A percentile compares a stretch with the other conserved stretches of the same genome.
Evolutionary conservation across 1,140 invertebrate genomes (phyloP).

Genomic region (Cherax destructor): DNA sequence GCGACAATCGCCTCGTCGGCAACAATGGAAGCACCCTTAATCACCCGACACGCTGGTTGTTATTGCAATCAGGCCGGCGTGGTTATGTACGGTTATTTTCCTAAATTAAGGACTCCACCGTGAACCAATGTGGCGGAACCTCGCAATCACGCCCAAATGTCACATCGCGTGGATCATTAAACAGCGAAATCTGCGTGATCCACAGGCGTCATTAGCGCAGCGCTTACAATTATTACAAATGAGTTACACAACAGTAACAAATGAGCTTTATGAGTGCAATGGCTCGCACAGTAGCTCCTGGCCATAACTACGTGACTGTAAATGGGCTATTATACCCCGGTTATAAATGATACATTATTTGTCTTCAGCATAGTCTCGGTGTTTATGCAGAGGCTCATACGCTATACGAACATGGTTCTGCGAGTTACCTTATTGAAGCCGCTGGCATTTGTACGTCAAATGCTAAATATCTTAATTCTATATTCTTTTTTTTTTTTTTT

Average conservation of each 20-base stretch:
- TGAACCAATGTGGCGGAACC: constrained; percentile 52
- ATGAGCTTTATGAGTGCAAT: background rate
- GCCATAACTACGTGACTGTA: constrained; percentile 17
- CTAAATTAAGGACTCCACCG: constrained; percentile 56
- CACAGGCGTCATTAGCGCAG: constrained; percentile 6
- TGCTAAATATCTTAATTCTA: no score
- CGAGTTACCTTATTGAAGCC: no score
- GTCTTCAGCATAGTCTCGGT: background rate
- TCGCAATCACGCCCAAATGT: constrained; percentile 45
- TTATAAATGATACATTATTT: constrained; percentile 19
- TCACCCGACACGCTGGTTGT: constrained; percentile 16
- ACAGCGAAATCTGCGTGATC: background rate
- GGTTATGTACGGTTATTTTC: constrained; percentile 57
- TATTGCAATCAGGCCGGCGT: constrained; percentile 19
- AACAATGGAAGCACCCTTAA: constrained; percentile 26
- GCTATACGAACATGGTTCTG: no score
- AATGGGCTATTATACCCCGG: constrained; percentile 1
- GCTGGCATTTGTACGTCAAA: no score
- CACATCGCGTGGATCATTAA: constrained; percentile 16
- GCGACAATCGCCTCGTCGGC: constrained; percentile 20
- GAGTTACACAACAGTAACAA: constrained; percentile 15
- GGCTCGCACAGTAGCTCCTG: constrained; percentile 2
- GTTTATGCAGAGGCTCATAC: background rate
- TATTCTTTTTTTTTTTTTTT: no score
- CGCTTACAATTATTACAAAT: constrained; percentile 57